A percentile compares a stretch with the other conserved stretches of the same genome.
These are phyloP conservation scores for Cheilosia vulpina DNA, from an alignment of 2,888 invertebrate species.

Conservation along the genomic window DNA sequence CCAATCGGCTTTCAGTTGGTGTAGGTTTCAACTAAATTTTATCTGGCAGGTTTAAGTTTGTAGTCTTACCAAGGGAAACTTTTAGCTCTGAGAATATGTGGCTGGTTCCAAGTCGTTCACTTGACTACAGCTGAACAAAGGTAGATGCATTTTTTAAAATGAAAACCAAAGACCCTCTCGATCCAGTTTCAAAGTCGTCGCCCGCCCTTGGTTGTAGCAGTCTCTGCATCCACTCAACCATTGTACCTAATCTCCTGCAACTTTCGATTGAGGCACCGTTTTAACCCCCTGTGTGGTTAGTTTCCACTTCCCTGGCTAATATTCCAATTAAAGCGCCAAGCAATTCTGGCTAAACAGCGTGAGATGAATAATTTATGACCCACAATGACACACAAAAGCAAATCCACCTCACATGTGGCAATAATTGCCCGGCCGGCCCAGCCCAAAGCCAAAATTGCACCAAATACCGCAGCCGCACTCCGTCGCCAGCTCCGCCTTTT, in stretches of 20 bases:
- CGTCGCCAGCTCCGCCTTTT: constrained; percentile 15
- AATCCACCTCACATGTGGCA: constrained; percentile 23
- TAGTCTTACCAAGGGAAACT: too few relatives aligned
- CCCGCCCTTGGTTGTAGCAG: too few relatives aligned
- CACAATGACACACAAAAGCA: constrained; percentile 20
- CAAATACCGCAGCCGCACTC: background rate
- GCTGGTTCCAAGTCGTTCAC: too few relatives aligned
- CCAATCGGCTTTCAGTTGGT: too few relatives aligned
- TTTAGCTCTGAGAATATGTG: too few relatives aligned
- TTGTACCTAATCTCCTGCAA: background rate
- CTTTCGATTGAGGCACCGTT: background rate
- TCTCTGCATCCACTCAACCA: background rate
- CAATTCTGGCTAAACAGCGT: constrained; percentile 6
- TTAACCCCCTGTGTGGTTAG: background rate
- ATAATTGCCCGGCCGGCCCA: constrained; percentile 1
- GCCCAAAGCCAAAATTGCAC: constrained; percentile 7
- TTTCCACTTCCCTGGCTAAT: background rate
- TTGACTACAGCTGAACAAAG: too few relatives aligned
- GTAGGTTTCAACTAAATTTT: too few relatives aligned
- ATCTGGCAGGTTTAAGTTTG: too few relatives aligned
- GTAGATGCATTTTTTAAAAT: too few relatives aligned
- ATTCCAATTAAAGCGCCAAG: background rate
- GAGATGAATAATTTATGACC: constrained; percentile 28
- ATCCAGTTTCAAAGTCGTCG: too few relatives aligned
- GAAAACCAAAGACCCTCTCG: too few relatives aligned